phyloP scores from a whole-genome alignment of 2,888 invertebrate genomes.

The Sympetrum striolatum region DNA sequence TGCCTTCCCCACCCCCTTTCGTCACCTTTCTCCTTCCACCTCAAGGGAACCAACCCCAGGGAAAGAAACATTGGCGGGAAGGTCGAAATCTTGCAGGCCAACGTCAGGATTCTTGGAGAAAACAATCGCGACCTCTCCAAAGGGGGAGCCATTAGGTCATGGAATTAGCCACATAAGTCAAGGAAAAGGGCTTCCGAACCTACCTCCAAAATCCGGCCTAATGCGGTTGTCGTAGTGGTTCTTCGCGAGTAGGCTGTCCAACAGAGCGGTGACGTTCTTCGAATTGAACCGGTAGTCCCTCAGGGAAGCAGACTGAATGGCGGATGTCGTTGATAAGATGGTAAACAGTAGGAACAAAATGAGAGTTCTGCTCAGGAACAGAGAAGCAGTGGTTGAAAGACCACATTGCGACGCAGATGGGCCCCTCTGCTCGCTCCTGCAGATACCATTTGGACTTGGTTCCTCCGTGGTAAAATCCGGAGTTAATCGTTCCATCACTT shows the following conservation, averaged over 20 bases:
- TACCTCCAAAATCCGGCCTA: constrained; percentile 58
- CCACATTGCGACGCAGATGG: not conserved
- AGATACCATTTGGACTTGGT: not conserved
- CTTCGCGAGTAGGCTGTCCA: constrained; percentile 56
- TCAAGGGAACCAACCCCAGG: not conserved
- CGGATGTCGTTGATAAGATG: not conserved
- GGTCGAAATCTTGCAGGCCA: not conserved
- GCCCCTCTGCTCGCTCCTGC: not conserved
- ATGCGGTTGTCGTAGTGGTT: constrained; percentile 58
- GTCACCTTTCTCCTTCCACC: not conserved
- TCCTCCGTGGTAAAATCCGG: not conserved
- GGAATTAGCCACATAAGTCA: not conserved
- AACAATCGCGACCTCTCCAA: not conserved
- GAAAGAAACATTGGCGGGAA: not conserved
- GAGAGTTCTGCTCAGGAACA: no score
- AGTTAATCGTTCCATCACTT: not conserved
- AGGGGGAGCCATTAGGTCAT: no score
- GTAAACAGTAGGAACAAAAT: not conserved
- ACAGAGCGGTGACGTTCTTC: constrained; percentile 54
- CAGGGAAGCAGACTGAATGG: not conserved
- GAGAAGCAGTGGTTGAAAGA: not conserved
- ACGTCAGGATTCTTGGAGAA: not conserved
- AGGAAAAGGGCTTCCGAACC: constrained; percentile 39
- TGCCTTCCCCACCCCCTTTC: no score
- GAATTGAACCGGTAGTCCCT: constrained; percentile 51